Evolutionary conservation across 2,888 invertebrate species (phyloP), one percentile per base, ranked within the genome.

Genomic region (Drosophila anomelani): DNA sequence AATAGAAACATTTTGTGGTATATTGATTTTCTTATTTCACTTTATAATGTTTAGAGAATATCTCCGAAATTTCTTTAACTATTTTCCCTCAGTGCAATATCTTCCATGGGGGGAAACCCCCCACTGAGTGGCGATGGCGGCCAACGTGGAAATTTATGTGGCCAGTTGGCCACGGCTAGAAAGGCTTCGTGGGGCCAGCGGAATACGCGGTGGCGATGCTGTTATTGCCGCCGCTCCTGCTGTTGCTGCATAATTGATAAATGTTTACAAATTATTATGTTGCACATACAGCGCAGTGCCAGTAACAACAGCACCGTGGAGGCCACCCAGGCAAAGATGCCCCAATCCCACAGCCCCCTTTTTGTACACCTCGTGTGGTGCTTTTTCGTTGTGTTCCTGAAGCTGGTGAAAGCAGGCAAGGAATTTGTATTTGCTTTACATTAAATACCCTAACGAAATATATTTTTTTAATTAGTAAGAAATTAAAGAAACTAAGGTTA

Each of bases 251-350:
- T 89, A 85, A 88, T 85, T 85, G 89, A 85, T 85, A 89, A 85
- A 85, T 85, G 85, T 85, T 85, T 85, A 89, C 85, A 89, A 85
- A 85, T 85, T 89, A 85, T 85, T 85, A 89, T 87, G 89, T 89
- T 87, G 89, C 87, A 88, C 80, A 82, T 76, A 85, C 67, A 77
- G 57, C 67, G 70, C 58, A 43, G 26, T 59, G 41, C 20, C 64
- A 55, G 26, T 54, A 54, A 34, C 54, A 41, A 20, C 34, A 59
- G 17, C 63, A 17, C 34, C 29, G 47, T 51, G 53, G 56, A 69
- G 86, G 70, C 88, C 84, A 88, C 84, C 88, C 84, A 84, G 64
- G 69, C 85, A 71, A 54, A 59, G 47, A 72, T 66, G 68, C 68
- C 68, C 34, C 67, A 34, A 34, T 23, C 23, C 41, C 41, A 43